phyloP scores from a whole-genome alignment of 2,113 vertebrate genomes.

The Microtus ochrogaster region DNA sequence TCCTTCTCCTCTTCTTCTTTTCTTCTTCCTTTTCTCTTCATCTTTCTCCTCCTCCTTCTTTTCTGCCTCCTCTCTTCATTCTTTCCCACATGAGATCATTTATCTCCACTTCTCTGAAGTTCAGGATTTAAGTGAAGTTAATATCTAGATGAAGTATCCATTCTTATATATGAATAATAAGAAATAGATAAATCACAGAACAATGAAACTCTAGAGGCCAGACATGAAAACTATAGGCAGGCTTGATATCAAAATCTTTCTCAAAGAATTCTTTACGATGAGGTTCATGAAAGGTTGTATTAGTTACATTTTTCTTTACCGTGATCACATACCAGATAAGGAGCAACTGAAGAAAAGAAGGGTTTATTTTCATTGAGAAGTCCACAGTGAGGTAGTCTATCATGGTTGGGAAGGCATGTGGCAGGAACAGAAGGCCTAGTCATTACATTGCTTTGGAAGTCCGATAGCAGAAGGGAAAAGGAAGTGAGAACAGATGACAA shows the following conservation, averaged over 20 bases:
- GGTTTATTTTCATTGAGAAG: neutral
- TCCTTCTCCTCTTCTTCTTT: neutral
- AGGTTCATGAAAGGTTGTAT: neutral
- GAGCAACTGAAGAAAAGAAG: neutral
- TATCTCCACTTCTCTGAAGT: neutral
- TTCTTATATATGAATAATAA: neutral
- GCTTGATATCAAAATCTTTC: neutral
- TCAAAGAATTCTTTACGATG: constrained; percentile 35
- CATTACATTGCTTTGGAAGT: neutral
- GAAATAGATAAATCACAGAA: constrained; percentile 19
- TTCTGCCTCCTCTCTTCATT: neutral
- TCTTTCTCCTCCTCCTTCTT: neutral
- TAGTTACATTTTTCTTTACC: neutral
- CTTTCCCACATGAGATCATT: neutral
- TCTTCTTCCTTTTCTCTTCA: neutral
- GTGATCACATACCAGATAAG: neutral
- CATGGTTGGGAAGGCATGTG: too few species aligned
- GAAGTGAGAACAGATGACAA: neutral
- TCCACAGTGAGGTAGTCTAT: too few species aligned
- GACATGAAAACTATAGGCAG: neutral
- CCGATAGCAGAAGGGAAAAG: too few species aligned
- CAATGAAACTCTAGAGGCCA: constrained; percentile 29
- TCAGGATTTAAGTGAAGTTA: constrained; percentile 21
- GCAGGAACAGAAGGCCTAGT: neutral
- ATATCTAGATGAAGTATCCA: neutral